Percentiles rank a stretch among this genome's conserved stretches.
phyloP scores from a whole-genome alignment of 2,888 invertebrate species.

The Abrostola tripartita region DNA sequence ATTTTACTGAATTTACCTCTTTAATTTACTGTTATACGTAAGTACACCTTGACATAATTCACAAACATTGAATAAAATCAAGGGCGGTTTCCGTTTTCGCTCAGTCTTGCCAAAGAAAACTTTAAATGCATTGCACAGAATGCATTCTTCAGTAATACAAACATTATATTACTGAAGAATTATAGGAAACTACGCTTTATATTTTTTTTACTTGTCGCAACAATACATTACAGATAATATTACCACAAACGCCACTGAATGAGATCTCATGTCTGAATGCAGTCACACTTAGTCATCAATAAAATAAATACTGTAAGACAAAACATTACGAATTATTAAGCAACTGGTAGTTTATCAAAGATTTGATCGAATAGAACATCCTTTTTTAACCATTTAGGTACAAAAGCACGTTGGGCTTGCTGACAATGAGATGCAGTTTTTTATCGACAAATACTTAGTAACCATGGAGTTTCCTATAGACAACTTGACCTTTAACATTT shows the following conservation, averaged over 20 bases:
- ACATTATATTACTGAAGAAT: too few species aligned
- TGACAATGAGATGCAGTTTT: background rate
- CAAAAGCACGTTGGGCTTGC: too few species aligned
- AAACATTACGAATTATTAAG: too few species aligned
- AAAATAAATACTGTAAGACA: background rate
- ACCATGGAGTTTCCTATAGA: background rate
- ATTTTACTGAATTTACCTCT: conserved; percentile 52
- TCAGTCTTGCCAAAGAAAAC: conserved; percentile 21
- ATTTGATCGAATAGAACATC: too few species aligned
- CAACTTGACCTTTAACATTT: background rate
- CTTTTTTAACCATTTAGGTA: too few species aligned
- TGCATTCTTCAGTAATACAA: conserved; percentile 8
- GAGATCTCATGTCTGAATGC: background rate
- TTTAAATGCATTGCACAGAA: conserved; percentile 21
- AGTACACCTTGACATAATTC: conserved; percentile 57
- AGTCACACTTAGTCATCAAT: background rate
- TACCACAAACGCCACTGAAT: conserved; percentile 4
- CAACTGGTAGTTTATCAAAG: too few species aligned
- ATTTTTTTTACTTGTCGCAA: conserved; percentile 15
- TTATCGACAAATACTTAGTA: background rate
- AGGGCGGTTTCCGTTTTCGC: conserved; percentile 46
- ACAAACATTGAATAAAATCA: conserved; percentile 41
- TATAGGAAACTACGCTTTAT: conserved; percentile 31
- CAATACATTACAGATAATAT: conserved; percentile 9
- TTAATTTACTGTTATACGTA: conserved; percentile 53